phyloP scores from a whole-genome alignment of 2,797 vertebrate species.

The Hydrocynus forskahlii region DNA sequence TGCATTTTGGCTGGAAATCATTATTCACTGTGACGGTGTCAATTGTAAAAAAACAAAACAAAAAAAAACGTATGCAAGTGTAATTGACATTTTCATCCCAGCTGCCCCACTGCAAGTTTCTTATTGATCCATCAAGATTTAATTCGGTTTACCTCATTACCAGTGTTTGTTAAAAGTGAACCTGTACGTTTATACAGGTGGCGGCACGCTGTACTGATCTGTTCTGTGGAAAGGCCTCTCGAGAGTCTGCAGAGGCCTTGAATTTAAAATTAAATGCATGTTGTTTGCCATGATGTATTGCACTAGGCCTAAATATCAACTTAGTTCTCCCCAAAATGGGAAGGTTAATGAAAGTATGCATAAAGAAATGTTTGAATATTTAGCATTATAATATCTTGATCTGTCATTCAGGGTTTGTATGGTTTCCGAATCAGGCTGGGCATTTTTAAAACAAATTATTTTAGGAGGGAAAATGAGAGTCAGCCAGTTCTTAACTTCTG shows the following conservation, averaged over 20 bases:
- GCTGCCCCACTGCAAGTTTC: not conserved
- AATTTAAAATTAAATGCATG: not conserved
- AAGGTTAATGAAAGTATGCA: not conserved
- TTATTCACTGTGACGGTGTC: too few species aligned
- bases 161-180: not conserved
- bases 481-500: not conserved
- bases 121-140: not conserved
- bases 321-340: not conserved
- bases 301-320: not conserved
- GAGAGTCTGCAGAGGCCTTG: not conserved
- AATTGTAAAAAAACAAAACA: too few species aligned
- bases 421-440: conserved; percentile 11
- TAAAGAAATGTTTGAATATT: conserved; percentile 2
- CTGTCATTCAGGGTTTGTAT: not conserved
- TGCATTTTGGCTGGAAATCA: not conserved
- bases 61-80: not conserved
- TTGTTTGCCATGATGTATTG: not conserved
- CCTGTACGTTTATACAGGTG: not conserved
- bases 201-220: not conserved
- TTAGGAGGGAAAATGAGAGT: not conserved
- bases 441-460: conserved; percentile 17
- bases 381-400: not conserved
- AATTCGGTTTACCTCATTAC: not conserved
- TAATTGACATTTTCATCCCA: not conserved
- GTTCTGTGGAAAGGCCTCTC: too few species aligned